Evolutionary conservation across 2,113 vertebrate genomes (phyloP).

Genomic region (Myotis brandtii): DNA sequence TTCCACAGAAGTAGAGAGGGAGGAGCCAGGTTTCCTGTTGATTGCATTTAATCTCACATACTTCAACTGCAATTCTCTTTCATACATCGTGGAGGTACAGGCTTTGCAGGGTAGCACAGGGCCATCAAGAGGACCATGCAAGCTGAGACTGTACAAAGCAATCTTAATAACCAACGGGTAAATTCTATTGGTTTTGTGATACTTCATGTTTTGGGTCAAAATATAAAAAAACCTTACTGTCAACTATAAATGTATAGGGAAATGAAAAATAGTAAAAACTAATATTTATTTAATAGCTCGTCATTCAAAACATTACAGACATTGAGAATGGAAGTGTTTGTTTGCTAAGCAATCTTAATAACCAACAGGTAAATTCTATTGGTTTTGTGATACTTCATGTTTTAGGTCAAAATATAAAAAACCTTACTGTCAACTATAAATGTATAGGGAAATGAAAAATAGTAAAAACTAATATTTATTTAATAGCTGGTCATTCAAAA

Average conservation of each 20-base stretch:
- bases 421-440: background rate
- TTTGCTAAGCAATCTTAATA: background rate
- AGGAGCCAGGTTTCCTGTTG: conserved; percentile 4
- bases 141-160: background rate
- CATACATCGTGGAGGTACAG: background rate
- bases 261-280: background rate
- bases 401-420: background rate
- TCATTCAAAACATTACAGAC: background rate
- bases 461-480: background rate
- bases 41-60: background rate
- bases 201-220: background rate
- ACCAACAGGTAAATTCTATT: background rate
- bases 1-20: conserved; percentile 31
- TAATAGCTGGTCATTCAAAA: background rate
- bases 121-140: background rate
- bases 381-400: conserved; percentile 4
- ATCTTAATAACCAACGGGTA: background rate
- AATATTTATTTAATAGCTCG: background rate
- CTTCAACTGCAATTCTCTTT: background rate
- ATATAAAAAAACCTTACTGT: background rate
- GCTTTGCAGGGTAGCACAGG: background rate
- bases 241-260: background rate
- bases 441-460: background rate
- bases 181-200: background rate
- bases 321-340: background rate